A percentile compares a stretch with the other conserved stretches of the same genome.
Evolutionary conservation across 2,113 vertebrate genomes (phyloP).

Genomic region (Chelonoidis abingdonii): DNA sequence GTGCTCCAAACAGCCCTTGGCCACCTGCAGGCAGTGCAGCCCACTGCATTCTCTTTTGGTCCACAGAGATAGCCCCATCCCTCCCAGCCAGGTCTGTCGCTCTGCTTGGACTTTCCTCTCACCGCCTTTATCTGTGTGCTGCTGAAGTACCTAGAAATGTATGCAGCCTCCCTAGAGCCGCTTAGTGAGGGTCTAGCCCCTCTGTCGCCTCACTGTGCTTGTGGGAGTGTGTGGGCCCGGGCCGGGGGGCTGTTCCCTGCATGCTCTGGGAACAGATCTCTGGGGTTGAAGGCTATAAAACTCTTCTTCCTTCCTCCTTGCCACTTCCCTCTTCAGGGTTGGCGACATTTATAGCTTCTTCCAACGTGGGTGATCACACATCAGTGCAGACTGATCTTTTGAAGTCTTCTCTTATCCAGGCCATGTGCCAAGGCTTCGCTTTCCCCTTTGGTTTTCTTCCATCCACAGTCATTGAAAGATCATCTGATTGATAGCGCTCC

Average conservation of each 20-base stretch:
- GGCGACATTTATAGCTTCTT: neutral
- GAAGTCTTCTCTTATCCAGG: neutral
- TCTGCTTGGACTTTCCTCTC: neutral
- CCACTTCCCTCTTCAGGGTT: neutral
- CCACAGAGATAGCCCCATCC: too few relatives aligned
- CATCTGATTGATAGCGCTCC: neutral
- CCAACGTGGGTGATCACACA: rapidly evolving
- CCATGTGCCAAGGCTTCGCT: too few relatives aligned
- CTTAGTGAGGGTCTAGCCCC: neutral
- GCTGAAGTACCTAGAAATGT: neutral
- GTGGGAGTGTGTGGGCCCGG: neutral
- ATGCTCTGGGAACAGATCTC: neutral
- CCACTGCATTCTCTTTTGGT: neutral
- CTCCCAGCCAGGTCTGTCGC: neutral
- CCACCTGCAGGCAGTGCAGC: too few relatives aligned
- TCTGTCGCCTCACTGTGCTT: neutral
- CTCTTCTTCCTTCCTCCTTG: neutral
- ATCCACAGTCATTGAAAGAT: neutral
- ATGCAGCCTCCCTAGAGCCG: neutral
- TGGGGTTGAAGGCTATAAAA: too few relatives aligned
- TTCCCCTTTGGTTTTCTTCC: neutral
- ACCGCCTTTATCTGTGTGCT: neutral
- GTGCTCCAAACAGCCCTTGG: too few relatives aligned
- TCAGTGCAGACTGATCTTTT: neutral
- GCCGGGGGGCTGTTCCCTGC: too few relatives aligned